Base-by-base conservation (phyloP, 2,888 invertebrate species). In the Hecatera dysodea region DNA sequence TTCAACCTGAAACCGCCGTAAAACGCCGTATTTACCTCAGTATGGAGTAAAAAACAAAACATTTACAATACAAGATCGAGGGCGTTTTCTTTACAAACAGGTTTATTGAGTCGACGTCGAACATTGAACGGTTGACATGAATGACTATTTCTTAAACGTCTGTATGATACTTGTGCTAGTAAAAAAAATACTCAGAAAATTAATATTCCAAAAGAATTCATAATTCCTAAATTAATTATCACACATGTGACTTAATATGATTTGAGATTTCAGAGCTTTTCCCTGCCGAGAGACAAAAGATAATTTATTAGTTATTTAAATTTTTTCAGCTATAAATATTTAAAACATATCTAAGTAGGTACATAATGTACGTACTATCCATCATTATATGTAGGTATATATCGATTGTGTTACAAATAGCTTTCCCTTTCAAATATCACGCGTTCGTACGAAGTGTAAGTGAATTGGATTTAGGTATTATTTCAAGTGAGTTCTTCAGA, bases 51-150 rank as follows among this genome's bases (percentile, higher is more conserved):
- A 75, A 75, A 12, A n/a, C n/a, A n/a, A n/a, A 55, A 36, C 19
- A 73, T 65, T 79, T 76, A 59, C 72, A 53, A 71, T 53, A 63
- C 57, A 67, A 80, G 55, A 67, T 46, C 22, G 50, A 63, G 80
- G 57, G 72, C 64, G 50, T 78, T 61, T 60, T 67, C 64, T 73
- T 48, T 65, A 55, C n/a, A 53, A 75, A 80, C 75, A 44, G 60
- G 80, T 78, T 75, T 70, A 61, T 48, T 67, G 75, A 52, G 39
- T 67, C 57, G 48, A 61, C 46, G n/a, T 52, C 62, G 59, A 67
- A 50, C 44, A 67, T 68, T 63, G 44, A 63, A 53, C 50, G 46
- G 50, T 67, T 75, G 52, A 70, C 64, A 44, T 68, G 36, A 64
- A 69, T 80, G 39, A 60, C 59, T 53, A 46, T 63, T 68, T 46